Percentiles rank a stretch among this genome's conserved stretches.
Evolutionary conservation across 2,113 vertebrate genomes (phyloP).

Genomic region (Apaloderma vittatum): DNA sequence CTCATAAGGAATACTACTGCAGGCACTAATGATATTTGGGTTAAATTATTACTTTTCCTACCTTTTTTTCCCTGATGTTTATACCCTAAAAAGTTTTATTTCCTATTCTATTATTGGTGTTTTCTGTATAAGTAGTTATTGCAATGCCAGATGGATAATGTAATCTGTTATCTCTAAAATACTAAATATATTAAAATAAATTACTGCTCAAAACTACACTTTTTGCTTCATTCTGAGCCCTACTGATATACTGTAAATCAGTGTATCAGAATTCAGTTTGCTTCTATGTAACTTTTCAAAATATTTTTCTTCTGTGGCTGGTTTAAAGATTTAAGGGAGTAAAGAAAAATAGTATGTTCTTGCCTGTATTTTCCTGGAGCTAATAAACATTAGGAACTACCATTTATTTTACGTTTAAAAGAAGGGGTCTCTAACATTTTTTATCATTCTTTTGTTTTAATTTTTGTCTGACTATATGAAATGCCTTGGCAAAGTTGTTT

Average conservation of each 20-base stretch:
- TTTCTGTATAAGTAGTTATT: not conserved
- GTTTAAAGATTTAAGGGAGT: not conserved
- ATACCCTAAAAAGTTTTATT: not conserved
- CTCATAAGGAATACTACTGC: not conserved
- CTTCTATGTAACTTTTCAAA: not conserved
- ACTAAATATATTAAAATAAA: not conserved
- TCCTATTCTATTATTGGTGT: not conserved
- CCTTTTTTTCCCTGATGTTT: accelerated
- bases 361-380: not conserved
- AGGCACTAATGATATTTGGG: not conserved
- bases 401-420: not conserved
- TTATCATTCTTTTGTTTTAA: not conserved
- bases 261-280: not conserved
- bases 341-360: not conserved
- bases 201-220: not conserved
- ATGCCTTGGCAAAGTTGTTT: not conserved
- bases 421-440: not conserved
- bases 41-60: not conserved
- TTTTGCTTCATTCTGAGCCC: not conserved
- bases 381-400: not conserved
- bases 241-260: not conserved
- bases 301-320: not conserved
- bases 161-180: not conserved
- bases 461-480: not conserved
- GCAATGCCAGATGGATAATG: not conserved